Evolutionary conservation across 2,888 invertebrate species (phyloP).

Genomic region (Rhagium mordax): DNA sequence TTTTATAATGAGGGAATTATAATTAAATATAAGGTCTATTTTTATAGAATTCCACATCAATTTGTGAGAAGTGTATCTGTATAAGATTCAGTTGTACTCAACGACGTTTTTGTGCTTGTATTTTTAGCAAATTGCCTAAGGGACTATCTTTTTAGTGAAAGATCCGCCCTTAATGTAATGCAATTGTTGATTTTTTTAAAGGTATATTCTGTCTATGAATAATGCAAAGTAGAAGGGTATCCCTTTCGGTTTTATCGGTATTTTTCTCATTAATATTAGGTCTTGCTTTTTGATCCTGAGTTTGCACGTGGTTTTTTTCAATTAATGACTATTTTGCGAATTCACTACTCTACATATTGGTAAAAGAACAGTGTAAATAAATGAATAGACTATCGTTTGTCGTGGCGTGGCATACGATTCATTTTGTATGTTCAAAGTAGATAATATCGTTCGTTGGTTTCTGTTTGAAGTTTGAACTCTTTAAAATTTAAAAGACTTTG

Average conservation of each 20-base stretch:
- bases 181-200: background rate
- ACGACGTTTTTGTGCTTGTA: background rate
- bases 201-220: background rate
- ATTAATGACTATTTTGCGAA: background rate
- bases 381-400: background rate
- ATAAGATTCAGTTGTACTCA: background rate
- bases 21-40: no score
- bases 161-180: background rate
- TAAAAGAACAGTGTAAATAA: background rate
- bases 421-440: background rate
- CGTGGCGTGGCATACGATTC: background rate
- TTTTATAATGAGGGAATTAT: no score
- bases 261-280: background rate
- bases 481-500: slow-evolving; percentile 16
- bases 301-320: background rate
- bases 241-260: background rate
- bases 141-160: background rate
- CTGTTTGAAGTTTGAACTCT: background rate
- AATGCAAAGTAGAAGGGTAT: background rate
- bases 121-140: background rate
- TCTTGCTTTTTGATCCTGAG: background rate
- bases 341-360: background rate
- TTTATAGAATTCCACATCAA: no score
- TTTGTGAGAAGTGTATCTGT: no score
- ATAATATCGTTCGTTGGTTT: background rate